A percentile compares a stretch with the other conserved stretches of the same genome.
phyloP scores from a whole-genome alignment of 2,113 vertebrate genomes.

The Nothoprocta perdicaria region DNA sequence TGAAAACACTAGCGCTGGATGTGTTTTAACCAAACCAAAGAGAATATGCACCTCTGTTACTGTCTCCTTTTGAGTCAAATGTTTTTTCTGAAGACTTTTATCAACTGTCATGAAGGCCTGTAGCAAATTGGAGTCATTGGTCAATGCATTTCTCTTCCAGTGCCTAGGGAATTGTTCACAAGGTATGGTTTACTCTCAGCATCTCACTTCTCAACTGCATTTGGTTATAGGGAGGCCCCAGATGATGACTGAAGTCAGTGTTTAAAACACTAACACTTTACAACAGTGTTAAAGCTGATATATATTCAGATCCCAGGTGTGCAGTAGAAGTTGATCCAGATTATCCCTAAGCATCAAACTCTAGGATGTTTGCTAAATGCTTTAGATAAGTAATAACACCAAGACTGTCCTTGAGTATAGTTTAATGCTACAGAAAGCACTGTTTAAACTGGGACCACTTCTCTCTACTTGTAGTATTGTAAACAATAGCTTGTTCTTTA shows the following conservation, averaged over 20 bases:
- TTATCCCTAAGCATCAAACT: not conserved
- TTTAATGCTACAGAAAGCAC: not conserved
- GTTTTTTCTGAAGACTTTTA: too few relatives aligned
- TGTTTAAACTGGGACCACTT: not conserved
- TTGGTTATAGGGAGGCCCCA: not conserved
- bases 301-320: not conserved
- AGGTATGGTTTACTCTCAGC: not conserved
- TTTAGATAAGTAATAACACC: not conserved
- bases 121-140: not conserved
- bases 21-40: not conserved
- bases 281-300: not conserved
- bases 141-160: not conserved
- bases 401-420: not conserved
- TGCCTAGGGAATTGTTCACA: not conserved
- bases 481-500: not conserved
- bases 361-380: not conserved
- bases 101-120: not conserved
- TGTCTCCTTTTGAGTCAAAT: not conserved
- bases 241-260: not conserved
- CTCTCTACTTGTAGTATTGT: not conserved
- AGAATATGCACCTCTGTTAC: not conserved
- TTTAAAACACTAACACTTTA: not conserved
- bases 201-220: not conserved
- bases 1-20: not conserved
- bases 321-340: not conserved